These are phyloP conservation scores for Sceloporus tristichus DNA, from an alignment of 2,113 vertebrate genomes.

Conservation along the genomic window DNA sequence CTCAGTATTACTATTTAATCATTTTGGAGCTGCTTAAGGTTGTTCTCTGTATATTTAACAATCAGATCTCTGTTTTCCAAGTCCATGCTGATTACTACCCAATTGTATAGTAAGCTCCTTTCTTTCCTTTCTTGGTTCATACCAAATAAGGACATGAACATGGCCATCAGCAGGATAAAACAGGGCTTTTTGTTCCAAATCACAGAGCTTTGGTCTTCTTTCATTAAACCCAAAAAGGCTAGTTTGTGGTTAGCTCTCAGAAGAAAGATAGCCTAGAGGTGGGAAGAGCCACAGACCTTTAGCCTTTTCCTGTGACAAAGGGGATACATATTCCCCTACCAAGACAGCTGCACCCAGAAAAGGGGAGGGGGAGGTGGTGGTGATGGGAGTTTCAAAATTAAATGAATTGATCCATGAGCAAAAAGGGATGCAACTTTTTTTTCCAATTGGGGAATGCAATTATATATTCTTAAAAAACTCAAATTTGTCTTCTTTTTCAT, in stretches of 20 bases:
- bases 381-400: neutral
- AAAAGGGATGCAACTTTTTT: slow-evolving; percentile 21
- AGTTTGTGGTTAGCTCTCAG: neutral
- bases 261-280: rapidly evolving
- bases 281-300: neutral
- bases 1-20: neutral
- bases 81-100: neutral
- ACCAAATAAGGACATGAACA: slow-evolving; percentile 16
- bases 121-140: neutral
- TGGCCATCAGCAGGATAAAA: neutral
- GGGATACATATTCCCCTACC: neutral
- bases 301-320: neutral
- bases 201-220: neutral
- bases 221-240: neutral
- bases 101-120: neutral
- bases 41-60: neutral
- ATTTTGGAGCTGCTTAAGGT: neutral
- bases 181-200: neutral
- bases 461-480: slow-evolving; percentile 23
- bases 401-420: neutral
- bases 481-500: slow-evolving; percentile 25
- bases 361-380: neutral
- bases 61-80: neutral
- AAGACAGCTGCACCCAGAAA: neutral
- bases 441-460: neutral